Conservation (phyloP, 2,797 vertebrate species). For the Galago senegalensis region DNA sequence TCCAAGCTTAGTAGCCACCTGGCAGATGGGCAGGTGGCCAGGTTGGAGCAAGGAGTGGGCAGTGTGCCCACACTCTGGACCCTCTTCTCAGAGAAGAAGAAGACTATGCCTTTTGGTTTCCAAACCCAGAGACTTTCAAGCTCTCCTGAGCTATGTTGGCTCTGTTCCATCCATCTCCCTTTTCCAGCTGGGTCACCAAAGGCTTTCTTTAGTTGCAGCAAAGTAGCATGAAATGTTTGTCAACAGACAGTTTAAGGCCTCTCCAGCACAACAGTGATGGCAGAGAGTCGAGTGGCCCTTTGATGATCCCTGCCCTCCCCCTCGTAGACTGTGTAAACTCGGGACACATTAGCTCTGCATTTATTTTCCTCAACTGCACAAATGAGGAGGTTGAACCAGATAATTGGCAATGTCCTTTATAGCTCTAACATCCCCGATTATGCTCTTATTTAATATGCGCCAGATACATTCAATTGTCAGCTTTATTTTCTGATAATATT, state of each 20-base stretch:
- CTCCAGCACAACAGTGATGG: not conserved
- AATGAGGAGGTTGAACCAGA: not conserved
- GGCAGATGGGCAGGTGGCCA: not conserved
- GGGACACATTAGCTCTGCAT: not conserved
- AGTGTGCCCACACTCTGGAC: not conserved
- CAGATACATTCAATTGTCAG: not conserved
- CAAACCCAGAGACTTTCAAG: not conserved
- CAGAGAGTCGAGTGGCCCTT: rapidly evolving
- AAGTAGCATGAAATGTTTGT: not conserved
- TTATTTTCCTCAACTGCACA: not conserved
- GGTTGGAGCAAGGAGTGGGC: not conserved
- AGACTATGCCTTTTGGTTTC: not conserved
- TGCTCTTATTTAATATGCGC: conserved; percentile 10
- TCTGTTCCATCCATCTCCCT: not conserved
- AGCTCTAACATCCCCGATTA: not conserved
- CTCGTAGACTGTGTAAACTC: not conserved
- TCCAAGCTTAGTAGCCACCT: not conserved
- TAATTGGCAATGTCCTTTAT: not conserved
- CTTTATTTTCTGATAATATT: conserved; percentile 29
- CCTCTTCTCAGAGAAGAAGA: not conserved
- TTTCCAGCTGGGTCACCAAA: not conserved
- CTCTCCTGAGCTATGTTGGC: not conserved
- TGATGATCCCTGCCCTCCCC: too few relatives aligned
- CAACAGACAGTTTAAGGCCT: not conserved
- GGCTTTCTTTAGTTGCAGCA: not conserved